phyloP scores from a whole-genome alignment of 35 echinoderm and acorn worm genomes.

The Heliocidaris erythrogramma region DNA sequence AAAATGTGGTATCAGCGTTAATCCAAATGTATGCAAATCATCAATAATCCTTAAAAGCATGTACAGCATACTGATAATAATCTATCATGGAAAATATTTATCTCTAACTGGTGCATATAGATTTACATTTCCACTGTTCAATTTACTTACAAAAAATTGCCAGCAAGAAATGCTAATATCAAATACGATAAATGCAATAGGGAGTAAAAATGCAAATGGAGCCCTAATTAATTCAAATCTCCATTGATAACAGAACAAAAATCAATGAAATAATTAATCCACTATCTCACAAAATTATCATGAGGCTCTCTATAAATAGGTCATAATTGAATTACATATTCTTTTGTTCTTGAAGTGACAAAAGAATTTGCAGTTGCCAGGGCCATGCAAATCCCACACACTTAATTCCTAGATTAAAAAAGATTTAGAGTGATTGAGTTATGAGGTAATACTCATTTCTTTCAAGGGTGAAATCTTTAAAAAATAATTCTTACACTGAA shows the following conservation, averaged over 20 bases:
- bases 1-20: not conserved
- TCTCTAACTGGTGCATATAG: not conserved
- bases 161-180: not conserved
- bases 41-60: not conserved
- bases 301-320: constrained; percentile 11
- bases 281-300: not conserved
- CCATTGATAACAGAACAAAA: not conserved
- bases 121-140: not conserved
- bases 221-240: constrained; percentile 4
- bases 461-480: not conserved
- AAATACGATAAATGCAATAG: not conserved
- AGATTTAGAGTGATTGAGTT: not conserved
- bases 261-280: not conserved
- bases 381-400: not conserved
- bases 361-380: not conserved
- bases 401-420: not conserved
- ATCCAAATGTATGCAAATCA: not conserved
- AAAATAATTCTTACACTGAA: not conserved
- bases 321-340: not conserved
- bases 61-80: not conserved
- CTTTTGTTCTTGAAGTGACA: constrained; percentile 2
- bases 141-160: not conserved
- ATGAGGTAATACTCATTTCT: not conserved
- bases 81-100: not conserved
- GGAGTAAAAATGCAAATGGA: not conserved